Percentiles rank a stretch among this genome's conserved stretches.
phyloP scores from a whole-genome alignment of 2,888 invertebrate genomes.

The Rhodophaea formosa region DNA sequence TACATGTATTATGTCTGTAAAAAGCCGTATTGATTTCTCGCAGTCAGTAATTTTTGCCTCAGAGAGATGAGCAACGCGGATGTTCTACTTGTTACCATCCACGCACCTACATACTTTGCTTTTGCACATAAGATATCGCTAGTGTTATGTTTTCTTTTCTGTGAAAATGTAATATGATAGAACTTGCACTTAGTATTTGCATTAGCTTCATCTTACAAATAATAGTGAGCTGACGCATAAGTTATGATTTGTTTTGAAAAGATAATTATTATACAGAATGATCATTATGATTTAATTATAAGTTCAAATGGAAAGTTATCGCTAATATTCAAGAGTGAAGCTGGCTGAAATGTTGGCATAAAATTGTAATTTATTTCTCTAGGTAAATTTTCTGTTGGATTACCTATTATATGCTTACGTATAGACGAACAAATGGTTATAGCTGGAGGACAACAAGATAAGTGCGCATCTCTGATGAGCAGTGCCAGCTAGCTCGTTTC shows the following conservation, averaged over 20 bases:
- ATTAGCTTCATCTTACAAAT: background rate
- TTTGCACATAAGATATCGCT: constrained; percentile 25
- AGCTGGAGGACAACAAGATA: background rate
- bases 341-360: no score
- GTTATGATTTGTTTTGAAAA: no score
- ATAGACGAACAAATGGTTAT: background rate
- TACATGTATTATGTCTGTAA: constrained; percentile 21
- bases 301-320: no score
- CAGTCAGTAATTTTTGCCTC: constrained; percentile 30
- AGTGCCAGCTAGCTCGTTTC: constrained; percentile 20
- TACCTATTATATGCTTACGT: background rate
- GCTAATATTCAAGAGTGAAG: no score
- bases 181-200: background rate
- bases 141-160: constrained; percentile 21
- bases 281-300: no score
- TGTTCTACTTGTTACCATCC: constrained; percentile 34
- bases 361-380: background rate
- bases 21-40: constrained; percentile 35
- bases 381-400: background rate
- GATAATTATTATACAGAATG: no score
- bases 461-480: constrained; percentile 1
- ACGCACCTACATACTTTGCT: constrained; percentile 26
- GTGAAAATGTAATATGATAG: constrained; percentile 2
- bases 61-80: constrained; percentile 33
- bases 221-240: no score